A percentile compares a stretch with the other conserved stretches of the same genome.
These are phyloP conservation scores for Lordiphosa stackelbergi DNA, from an alignment of 1,140 invertebrate species.

Conservation along the genomic window DNA sequence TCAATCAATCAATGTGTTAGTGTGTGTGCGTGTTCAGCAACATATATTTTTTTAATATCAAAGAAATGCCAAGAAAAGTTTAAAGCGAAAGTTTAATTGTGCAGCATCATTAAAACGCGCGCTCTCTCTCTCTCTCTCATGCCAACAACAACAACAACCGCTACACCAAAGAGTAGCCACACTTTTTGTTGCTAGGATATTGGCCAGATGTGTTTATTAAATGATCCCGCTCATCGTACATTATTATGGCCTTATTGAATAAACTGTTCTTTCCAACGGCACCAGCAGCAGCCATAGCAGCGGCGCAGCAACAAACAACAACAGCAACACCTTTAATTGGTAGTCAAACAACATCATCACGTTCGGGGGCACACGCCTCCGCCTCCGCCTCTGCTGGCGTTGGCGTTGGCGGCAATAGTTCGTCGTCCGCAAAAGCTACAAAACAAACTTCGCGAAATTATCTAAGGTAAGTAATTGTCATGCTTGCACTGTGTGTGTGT, in stretches of 20 bases:
- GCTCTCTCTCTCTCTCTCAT: neutral
- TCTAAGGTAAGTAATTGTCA: conserved; percentile 70
- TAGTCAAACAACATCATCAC: conserved; percentile 52
- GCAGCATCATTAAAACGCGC: neutral
- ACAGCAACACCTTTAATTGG: conserved; percentile 41
- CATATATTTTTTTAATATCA: conserved; percentile 52
- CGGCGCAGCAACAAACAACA: too few relatives aligned
- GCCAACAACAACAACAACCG: too few relatives aligned
- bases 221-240: conserved; percentile 64
- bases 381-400: conserved; percentile 25
- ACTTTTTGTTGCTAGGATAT: conserved; percentile 23
- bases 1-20: neutral
- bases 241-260: conserved; percentile 76
- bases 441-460: conserved; percentile 76
- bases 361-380: conserved; percentile 29
- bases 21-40: conserved; percentile 28
- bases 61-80: conserved; percentile 62
- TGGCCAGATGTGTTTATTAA: conserved; percentile 73
- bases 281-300: conserved; percentile 43
- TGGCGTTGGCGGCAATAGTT: conserved; percentile 53
- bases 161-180: too few relatives aligned
- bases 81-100: conserved; percentile 67
- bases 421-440: conserved; percentile 67
- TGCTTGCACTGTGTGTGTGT: conserved; percentile 1
- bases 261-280: conserved; percentile 76